Base-by-base conservation (phyloP, 2,113 vertebrate genomes). In the Chitala chitala region DNA sequence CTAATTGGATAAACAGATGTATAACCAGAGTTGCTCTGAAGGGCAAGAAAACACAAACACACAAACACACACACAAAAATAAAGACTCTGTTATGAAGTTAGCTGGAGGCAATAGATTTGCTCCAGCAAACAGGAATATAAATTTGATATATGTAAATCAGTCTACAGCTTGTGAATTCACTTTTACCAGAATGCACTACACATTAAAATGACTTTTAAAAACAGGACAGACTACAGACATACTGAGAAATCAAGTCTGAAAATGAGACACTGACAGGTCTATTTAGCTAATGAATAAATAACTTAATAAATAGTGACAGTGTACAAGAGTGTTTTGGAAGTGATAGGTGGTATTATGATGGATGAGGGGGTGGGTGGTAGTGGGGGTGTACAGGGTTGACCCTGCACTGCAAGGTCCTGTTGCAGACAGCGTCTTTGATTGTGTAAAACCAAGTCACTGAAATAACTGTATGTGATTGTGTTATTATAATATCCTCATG, bases 271-370 rank as follows among this genome's bases (percentile, higher is more conserved):
- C n/a, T 31, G 36, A 63, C n/a, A 51, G n/a, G 31, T 38, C 10
- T 24, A 55, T 66, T 42, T 55, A 75, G 22, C 44, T 65, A 31
- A 36, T 33, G 53, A 56, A 44, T 69, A 69, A 69, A 68, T 40
- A 69, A n/a, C n/a, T 68, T 51, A 54, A 44, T 10, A 65, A 59
- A 15, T 51, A 53, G 31, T 22, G 51, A 33, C 20, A 53, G 50
- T 33, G 29, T 31, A 24, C 24, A 38, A 12, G 51, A 6, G 46
- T 64, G 20, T 31, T 17, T 26, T 24, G 22, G 1, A n/a, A 72
- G 24, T 50, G 51, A 12, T 53, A 38, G 38, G 3, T 15, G 29
- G 31, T 51, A 50, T 29, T 13, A 17, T 8, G 15, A 20, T 15
- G 22, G n/a, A 29, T 0, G 9, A 7, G n/a, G 63, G 22, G 12